Conservation (phyloP, 2,888 invertebrate genomes). For the Branchipolynoe longqiensis region DNA sequence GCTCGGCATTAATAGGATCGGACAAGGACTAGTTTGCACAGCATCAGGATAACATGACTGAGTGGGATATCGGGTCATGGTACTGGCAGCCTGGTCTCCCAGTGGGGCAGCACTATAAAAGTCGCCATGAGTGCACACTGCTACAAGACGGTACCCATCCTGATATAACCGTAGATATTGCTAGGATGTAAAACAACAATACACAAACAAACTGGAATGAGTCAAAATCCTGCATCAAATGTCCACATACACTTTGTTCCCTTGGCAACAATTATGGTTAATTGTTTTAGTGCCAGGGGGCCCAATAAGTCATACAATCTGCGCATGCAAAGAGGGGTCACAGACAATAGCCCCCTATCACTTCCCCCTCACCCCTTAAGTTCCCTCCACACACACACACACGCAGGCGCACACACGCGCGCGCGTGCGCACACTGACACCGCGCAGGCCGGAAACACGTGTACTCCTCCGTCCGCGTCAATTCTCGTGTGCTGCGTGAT, state of each 20-base stretch:
- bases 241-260: not conserved
- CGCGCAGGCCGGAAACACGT: conserved; percentile 41
- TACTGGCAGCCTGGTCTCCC: too few relatives aligned
- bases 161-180: too few relatives aligned
- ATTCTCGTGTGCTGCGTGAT: conserved; percentile 33
- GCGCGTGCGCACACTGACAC: not conserved
- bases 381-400: not conserved
- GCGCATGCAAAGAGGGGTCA: conserved; percentile 9
- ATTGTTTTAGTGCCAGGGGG: conserved; percentile 41
- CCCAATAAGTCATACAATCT: conserved; percentile 32
- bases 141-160: too few relatives aligned
- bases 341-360: conserved; percentile 28
- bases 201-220: too few relatives aligned
- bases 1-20: too few relatives aligned
- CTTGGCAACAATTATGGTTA: conserved; percentile 21
- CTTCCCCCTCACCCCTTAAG: not conserved
- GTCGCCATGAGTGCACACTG: too few relatives aligned
- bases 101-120: too few relatives aligned
- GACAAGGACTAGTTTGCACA: too few relatives aligned
- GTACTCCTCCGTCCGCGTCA: conserved; percentile 40
- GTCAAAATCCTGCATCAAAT: conserved; percentile 8
- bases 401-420: not conserved
- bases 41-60: too few relatives aligned
- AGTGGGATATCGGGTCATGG: too few relatives aligned
- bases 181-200: too few relatives aligned